Evolutionary conservation across 1,140 invertebrate species (phyloP), one percentile per base, ranked within the genome.

Genomic region (Drosophila baimaii): DNA sequence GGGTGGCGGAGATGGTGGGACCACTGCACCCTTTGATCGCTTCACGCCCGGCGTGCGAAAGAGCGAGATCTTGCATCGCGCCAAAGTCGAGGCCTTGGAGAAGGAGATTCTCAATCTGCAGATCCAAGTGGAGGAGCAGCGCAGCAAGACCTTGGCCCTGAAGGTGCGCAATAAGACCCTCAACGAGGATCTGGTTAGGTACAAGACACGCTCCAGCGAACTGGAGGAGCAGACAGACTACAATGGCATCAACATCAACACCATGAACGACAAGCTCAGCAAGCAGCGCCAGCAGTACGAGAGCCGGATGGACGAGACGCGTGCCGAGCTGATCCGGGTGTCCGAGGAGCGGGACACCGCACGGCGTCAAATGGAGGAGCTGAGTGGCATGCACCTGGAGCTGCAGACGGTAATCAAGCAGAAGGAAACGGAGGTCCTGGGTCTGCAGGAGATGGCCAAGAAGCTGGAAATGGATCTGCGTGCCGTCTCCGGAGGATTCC

Each of bases 51-150:
- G 79, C 1, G 90, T 91, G 3, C 90, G 90, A 2, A 91, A 86
- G 27, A 90, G 72, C 33, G 90, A 91, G 51, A 79, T 90, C 29
- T 46, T 93, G 78, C 79, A 93, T 44, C 91, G 94, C 19, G 93
- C 93, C 66, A 94, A 94, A 51, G 88, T 93, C 21, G 95, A 95
- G 72, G 84, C 90, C 8, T 93, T 94, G 69, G 92, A 93, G 56
- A 94, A 94, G 68, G 93, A 94, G 57, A 92, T 94, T 0, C 81
- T 92, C 15, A 31, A n/a, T 2, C 61, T 93, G 2, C 93, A 92
- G 81, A 69, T 77, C 15, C 93, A 93, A 56, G 91, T 94, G 63
- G 92, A 92, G 25, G 93, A 92, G 7, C 81, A 90, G 19, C 81
- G 89, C 21, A 68, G 54, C 47, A 91, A 91, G 58, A 79, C 54